Evolutionary conservation across 2,888 invertebrate genomes (phyloP).

Genomic region (Cataglyphis albicans): DNA sequence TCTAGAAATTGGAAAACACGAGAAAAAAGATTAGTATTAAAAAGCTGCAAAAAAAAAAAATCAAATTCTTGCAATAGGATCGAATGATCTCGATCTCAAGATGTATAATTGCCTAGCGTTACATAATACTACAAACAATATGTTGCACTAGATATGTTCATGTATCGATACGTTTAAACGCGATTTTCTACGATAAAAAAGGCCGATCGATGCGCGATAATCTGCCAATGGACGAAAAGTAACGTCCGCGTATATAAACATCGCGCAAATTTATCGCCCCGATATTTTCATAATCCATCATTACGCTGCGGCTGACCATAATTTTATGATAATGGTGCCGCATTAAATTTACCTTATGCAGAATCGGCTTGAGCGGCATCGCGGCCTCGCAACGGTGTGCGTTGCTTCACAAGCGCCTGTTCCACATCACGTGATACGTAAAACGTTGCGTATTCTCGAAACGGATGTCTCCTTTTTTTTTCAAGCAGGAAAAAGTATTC

Average conservation of each 20-base stretch:
- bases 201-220: slow-evolving; percentile 25
- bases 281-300: slow-evolving; percentile 69
- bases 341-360: slow-evolving; percentile 64
- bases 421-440: neutral
- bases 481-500: neutral
- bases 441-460: neutral
- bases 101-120: neutral
- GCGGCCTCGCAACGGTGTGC: slow-evolving; percentile 36
- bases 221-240: slow-evolving; percentile 38
- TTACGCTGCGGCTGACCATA: slow-evolving; percentile 65
- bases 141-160: neutral
- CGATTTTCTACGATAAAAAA: slow-evolving; percentile 26
- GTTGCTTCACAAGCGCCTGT: slow-evolving; percentile 32
- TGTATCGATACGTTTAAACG: neutral
- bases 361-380: slow-evolving; percentile 47
- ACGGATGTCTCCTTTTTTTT: neutral
- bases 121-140: neutral
- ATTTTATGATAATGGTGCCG: slow-evolving; percentile 70
- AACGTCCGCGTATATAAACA: slow-evolving; percentile 44
- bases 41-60: neutral
- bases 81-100: neutral
- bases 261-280: slow-evolving; percentile 48
- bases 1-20: neutral
- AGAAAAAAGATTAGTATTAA: neutral
- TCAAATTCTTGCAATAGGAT: neutral